A percentile compares a stretch with the other conserved stretches of the same genome.
Evolutionary conservation across 1,140 invertebrate species (phyloP).

Genomic region (Aphelenchoides besseyi): DNA sequence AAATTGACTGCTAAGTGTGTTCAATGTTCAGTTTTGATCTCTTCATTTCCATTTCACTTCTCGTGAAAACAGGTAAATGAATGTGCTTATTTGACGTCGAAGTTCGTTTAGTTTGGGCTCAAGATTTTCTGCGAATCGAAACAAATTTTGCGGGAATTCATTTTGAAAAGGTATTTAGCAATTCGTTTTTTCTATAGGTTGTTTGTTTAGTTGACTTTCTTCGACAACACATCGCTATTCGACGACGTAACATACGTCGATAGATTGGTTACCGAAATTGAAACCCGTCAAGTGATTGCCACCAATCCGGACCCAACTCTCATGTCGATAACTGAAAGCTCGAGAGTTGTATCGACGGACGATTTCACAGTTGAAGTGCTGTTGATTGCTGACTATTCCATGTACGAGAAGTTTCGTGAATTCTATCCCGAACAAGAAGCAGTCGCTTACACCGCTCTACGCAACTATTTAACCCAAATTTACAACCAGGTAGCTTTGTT

Average conservation of each 20-base stretch:
- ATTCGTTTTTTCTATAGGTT: conserved; percentile 23
- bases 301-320: not conserved
- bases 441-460: conserved; percentile 28
- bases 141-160: conserved; percentile 23
- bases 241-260: conserved; percentile 22
- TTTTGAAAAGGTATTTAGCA: conserved; percentile 25
- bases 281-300: not conserved
- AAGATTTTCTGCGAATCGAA: conserved; percentile 20
- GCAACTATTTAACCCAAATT: conserved; percentile 37
- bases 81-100: no score
- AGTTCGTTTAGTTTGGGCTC: not conserved
- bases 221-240: conserved; percentile 23
- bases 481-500: conserved; percentile 34
- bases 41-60: no score
- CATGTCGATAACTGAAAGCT: not conserved
- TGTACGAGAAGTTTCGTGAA: conserved; percentile 42
- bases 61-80: no score
- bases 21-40: no score
- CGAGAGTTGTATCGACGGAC: conserved; percentile 7
- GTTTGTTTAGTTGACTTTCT: conserved; percentile 28
- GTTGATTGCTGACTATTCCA: conserved; percentile 38
- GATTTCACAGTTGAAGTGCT: conserved; percentile 30
- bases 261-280: not conserved
- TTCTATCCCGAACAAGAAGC: conserved; percentile 30
- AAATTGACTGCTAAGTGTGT: no score